phyloP scores from a whole-genome alignment of 1,140 invertebrate species.

The Bradysia coprophila region DNA sequence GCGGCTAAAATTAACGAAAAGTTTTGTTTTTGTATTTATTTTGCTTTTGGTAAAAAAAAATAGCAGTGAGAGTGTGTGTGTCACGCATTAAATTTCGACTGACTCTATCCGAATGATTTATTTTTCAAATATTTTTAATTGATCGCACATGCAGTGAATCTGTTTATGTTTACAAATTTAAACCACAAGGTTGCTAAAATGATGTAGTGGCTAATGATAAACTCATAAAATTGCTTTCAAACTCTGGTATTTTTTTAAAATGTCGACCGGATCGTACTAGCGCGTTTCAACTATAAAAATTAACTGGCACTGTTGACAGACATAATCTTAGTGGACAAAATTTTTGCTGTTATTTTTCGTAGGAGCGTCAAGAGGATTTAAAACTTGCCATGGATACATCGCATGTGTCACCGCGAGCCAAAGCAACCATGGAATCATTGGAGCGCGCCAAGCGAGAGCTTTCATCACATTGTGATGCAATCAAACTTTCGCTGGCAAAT shows the following conservation, averaged over 20 bases:
- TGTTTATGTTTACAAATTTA: not conserved
- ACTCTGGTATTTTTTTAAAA: not conserved
- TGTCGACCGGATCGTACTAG: not conserved
- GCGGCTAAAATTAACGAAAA: not conserved
- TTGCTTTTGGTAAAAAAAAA: too few relatives aligned
- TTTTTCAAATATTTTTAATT: not conserved
- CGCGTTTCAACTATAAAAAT: not conserved
- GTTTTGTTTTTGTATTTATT: not conserved
- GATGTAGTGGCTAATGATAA: too few relatives aligned
- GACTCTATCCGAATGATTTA: not conserved
- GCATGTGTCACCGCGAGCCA: not conserved
- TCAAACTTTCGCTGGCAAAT: constrained; percentile 1
- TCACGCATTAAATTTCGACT: too few relatives aligned
- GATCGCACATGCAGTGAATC: not conserved
- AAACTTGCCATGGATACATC: constrained; percentile 2
- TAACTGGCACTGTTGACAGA: not conserved
- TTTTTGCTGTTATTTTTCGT: not conserved
- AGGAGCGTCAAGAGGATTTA: constrained; percentile 1
- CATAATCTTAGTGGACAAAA: not conserved
- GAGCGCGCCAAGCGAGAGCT: constrained; percentile 2
- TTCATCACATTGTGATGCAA: constrained; percentile 1
- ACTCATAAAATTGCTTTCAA: not conserved
- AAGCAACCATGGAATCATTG: constrained; percentile 1
- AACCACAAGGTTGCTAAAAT: too few relatives aligned
- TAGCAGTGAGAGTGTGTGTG: too few relatives aligned